phyloP scores from a whole-genome alignment of 2,888 invertebrate species.

The Acronicta aceris region DNA sequence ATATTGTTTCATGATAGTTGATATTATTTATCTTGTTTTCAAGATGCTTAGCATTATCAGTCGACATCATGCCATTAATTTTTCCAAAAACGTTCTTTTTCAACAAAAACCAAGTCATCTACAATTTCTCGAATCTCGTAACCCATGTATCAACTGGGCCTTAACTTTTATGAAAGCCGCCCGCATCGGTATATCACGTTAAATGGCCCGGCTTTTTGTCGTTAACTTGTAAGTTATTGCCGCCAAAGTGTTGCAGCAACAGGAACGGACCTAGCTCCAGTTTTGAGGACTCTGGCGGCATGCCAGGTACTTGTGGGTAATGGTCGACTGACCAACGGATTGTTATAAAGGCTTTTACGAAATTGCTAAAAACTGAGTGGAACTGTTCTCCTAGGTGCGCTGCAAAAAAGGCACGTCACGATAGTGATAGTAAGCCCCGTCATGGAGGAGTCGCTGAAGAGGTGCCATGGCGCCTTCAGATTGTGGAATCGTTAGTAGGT shows the following conservation, averaged over 20 bases:
- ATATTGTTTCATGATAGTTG: no score
- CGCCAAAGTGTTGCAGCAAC: conserved; percentile 54
- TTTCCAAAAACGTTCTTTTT: no score
- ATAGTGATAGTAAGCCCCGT: no score
- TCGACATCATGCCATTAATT: background rate
- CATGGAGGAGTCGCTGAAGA: no score
- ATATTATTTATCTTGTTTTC: no score
- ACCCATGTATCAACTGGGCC: conserved; percentile 63
- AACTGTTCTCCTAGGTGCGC: no score
- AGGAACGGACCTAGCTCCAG: conserved; percentile 43
- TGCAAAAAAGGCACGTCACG: no score
- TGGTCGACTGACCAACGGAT: conserved; percentile 18
- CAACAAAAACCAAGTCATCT: conserved; percentile 16
- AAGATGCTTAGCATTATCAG: background rate
- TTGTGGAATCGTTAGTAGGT: no score
- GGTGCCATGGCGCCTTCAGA: no score
- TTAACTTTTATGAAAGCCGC: conserved; percentile 80
- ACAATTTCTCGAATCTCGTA: conserved; percentile 25
- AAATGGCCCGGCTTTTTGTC: conserved; percentile 83
- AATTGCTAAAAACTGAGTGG: no score
- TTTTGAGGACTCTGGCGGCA: conserved; percentile 36
- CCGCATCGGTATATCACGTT: conserved; percentile 79
- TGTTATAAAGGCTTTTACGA: background rate
- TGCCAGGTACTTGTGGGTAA: conserved; percentile 29
- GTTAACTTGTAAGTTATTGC: conserved; percentile 83